Percentiles rank a stretch among this genome's conserved stretches.
These are phyloP conservation scores for Istiophorus platypterus DNA, from an alignment of 2,113 vertebrate genomes.

Conservation along the genomic window DNA sequence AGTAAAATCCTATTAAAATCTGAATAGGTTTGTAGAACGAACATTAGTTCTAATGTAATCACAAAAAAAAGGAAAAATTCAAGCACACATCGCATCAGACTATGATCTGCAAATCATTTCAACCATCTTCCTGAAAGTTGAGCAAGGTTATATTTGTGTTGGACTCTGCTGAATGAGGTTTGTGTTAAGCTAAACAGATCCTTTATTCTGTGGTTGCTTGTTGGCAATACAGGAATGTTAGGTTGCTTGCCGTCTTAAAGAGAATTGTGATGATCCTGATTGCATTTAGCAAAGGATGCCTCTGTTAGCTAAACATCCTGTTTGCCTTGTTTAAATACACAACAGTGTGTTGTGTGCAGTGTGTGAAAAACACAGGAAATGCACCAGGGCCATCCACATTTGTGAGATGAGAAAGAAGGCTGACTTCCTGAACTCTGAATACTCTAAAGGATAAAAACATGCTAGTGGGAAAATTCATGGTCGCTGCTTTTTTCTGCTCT, in stretches of 20 bases:
- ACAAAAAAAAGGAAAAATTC: conserved; percentile 15
- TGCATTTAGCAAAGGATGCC: conserved; percentile 66
- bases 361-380: conserved; percentile 84
- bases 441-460: conserved; percentile 81
- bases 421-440: conserved; percentile 83
- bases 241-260: conserved; percentile 67
- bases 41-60: neutral
- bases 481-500: conserved; percentile 53
- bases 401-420: conserved; percentile 80
- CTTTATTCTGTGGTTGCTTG: conserved; percentile 42
- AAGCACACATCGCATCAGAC: conserved; percentile 5
- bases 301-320: conserved; percentile 79
- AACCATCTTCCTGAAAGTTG: conserved; percentile 12
- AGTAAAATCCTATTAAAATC: neutral
- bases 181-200: conserved; percentile 50
- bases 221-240: conserved; percentile 56
- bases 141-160: conserved; percentile 25
- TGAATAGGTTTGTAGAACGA: neutral
- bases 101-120: conserved; percentile 17
- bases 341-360: conserved; percentile 55
- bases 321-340: conserved; percentile 70
- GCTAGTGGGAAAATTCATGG: conserved; percentile 70
- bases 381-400: conserved; percentile 73
- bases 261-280: conserved; percentile 67
- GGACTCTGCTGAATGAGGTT: conserved; percentile 43